These are phyloP conservation scores for Nasonia giraulti DNA, from an alignment of 1,140 invertebrate species.

Conservation along the genomic window DNA sequence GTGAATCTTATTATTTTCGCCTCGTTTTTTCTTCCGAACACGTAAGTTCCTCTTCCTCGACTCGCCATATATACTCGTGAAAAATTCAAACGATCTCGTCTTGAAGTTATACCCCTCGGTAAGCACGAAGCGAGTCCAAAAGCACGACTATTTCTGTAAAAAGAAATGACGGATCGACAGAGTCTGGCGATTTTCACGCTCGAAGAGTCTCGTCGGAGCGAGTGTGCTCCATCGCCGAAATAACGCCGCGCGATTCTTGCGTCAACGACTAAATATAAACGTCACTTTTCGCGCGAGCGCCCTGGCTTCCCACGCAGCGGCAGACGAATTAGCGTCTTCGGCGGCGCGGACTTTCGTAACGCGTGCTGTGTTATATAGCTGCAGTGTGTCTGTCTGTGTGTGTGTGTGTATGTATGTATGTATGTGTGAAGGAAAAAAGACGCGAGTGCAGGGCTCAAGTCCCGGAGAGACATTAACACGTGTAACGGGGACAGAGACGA, in stretches of 20 bases:
- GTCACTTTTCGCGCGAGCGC: constrained; percentile 47
- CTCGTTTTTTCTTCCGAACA: neutral
- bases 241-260: constrained; percentile 48
- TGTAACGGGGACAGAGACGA: constrained; percentile 19
- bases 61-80: no score
- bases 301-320: constrained; percentile 12
- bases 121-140: no score
- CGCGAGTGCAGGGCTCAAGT: neutral
- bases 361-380: neutral
- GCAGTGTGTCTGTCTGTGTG: neutral
- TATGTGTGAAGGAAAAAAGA: neutral
- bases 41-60: no score
- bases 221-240: constrained; percentile 48
- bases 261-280: constrained; percentile 61
- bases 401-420: no score
- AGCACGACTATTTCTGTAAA: neutral
- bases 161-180: constrained; percentile 2
- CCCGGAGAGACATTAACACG: neutral
- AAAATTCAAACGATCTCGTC: no score
- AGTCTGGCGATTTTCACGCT: constrained; percentile 1
- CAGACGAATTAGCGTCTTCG: constrained; percentile 33
- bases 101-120: no score
- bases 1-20: constrained; percentile 8
- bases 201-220: neutral
- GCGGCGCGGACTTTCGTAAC: neutral